Conservation (phyloP, 2,797 vertebrate species). For the Poliocrania exsul region DNA sequence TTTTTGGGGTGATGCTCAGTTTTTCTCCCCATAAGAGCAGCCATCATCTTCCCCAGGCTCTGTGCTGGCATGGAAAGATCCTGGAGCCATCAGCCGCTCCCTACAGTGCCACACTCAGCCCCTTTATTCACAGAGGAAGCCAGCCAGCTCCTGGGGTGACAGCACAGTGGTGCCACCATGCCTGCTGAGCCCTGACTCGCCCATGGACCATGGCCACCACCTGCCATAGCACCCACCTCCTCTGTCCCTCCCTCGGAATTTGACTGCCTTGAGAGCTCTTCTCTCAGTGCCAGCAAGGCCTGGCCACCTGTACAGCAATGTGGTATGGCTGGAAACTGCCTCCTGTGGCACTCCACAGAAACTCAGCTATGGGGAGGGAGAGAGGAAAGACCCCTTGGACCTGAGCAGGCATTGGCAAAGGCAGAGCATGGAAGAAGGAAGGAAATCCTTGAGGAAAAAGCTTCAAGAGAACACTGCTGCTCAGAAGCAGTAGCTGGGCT, state of each 20-base stretch:
- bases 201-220: not conserved
- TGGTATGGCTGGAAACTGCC: not conserved
- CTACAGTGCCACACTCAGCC: rapidly evolving
- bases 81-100: not conserved
- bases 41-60: not conserved
- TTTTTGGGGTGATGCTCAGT: not conserved
- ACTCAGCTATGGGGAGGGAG: not conserved
- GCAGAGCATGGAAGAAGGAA: not conserved
- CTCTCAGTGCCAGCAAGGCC: rapidly evolving
- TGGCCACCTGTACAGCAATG: not conserved
- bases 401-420: not conserved
- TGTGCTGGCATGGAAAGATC: not conserved
- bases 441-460: not conserved
- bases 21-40: rapidly evolving
- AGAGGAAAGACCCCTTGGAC: not conserved
- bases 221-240: not conserved
- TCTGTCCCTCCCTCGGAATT: not conserved
- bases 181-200: rapidly evolving
- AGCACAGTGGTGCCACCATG: rapidly evolving
- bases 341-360: not conserved
- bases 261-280: not conserved
- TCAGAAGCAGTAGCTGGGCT: not conserved
- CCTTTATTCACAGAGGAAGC: not conserved
- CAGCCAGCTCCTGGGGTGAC: not conserved
- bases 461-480: not conserved